Evolutionary conservation across 2,113 vertebrate genomes (phyloP).

Genomic region (Neogobius melanostomus): DNA sequence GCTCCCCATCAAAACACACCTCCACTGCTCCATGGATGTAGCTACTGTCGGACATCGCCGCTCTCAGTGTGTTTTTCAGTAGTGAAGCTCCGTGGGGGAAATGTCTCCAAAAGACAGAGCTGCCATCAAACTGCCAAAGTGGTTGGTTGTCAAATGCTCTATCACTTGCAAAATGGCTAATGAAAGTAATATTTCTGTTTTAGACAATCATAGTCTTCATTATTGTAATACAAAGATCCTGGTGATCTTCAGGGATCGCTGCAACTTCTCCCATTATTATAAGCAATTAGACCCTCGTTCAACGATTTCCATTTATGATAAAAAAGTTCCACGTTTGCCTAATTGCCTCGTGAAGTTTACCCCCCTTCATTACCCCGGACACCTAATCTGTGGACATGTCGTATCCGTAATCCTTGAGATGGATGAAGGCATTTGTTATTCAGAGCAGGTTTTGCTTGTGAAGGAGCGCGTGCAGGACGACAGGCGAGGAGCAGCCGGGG

Average conservation of each 20-base stretch:
- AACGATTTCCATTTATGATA: neutral
- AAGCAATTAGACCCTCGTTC: neutral
- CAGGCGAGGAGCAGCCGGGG: constrained; percentile 23
- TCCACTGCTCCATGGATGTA: too few relatives aligned
- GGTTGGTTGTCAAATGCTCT: too few relatives aligned
- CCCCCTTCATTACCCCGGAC: neutral
- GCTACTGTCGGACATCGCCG: too few relatives aligned
- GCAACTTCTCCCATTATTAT: neutral
- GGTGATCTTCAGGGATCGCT: constrained; percentile 1
- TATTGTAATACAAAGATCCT: neutral
- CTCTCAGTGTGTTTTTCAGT: too few relatives aligned
- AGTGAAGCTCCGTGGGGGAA: too few relatives aligned
- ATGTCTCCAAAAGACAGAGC: too few relatives aligned
- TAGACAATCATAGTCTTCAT: neutral
- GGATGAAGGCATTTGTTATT: constrained; percentile 64
- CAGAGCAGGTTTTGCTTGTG: constrained; percentile 36
- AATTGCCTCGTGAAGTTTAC: constrained; percentile 26
- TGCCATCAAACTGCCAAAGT: too few relatives aligned
- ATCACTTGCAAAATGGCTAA: neutral
- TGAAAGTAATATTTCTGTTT: neutral
- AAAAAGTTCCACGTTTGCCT: neutral
- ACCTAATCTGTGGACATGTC: constrained; percentile 10
- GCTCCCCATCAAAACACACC: too few relatives aligned
- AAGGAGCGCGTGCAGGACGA: constrained; percentile 36
- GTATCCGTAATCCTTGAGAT: constrained; percentile 20